Percentiles rank a stretch among this genome's conserved stretches.
Conservation (phyloP, 2,888 invertebrate species). For the Sarcophaga subvicina region DNA sequence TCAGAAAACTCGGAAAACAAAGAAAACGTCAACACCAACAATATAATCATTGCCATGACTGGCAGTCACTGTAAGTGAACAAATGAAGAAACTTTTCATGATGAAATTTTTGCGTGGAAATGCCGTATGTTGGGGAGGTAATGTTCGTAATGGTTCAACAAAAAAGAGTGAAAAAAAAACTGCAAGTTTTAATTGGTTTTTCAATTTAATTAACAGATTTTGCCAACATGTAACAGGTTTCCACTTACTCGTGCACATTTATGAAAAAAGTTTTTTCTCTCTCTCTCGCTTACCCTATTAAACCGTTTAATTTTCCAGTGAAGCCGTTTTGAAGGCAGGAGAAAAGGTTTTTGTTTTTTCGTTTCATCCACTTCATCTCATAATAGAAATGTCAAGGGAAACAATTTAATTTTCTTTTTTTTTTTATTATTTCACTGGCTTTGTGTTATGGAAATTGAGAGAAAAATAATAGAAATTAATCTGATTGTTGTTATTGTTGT, state of each 20-base stretch:
- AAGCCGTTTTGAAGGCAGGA: conserved; percentile 34
- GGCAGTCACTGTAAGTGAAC: conserved; percentile 15
- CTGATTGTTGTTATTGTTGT: too few species aligned
- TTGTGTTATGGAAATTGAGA: neutral
- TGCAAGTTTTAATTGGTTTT: conserved; percentile 81
- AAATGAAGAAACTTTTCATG: conserved; percentile 44
- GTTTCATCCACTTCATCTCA: neutral
- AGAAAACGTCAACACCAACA: conserved; percentile 40
- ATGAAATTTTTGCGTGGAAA: neutral
- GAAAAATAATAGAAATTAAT: neutral
- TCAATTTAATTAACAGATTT: conserved; percentile 80
- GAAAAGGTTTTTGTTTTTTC: neutral
- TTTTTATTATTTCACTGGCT: neutral
- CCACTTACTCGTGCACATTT: neutral
- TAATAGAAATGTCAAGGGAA: neutral
- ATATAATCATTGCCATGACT: conserved; percentile 47
- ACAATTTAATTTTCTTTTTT: neutral
- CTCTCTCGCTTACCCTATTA: conserved; percentile 42
- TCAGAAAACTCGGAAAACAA: neutral
- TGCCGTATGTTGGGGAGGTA: neutral
- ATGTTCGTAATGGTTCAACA: neutral
- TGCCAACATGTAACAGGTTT: conserved; percentile 75
- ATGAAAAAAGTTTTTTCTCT: conserved; percentile 42
- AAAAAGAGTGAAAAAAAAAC: conserved; percentile 58
- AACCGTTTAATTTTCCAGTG: conserved; percentile 53